Percentiles rank a stretch among this genome's conserved stretches.
Evolutionary conservation across 1,140 invertebrate species (phyloP).

Genomic region (Drosophila albomicans): DNA sequence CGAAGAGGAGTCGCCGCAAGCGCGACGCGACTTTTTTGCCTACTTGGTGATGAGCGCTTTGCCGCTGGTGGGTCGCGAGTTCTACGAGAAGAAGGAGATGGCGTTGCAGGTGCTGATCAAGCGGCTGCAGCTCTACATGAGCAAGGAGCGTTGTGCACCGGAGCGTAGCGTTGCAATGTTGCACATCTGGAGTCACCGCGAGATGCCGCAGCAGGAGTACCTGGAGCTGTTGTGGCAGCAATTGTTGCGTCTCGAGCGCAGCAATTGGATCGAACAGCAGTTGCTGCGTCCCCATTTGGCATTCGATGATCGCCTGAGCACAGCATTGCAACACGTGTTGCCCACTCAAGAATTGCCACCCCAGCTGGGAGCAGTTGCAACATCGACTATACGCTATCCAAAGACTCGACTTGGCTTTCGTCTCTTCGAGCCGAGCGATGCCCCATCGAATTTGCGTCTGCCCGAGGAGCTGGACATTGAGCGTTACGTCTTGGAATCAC

Average conservation of each 20-base stretch:
- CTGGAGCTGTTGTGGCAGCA: conserved; percentile 98
- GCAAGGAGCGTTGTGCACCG: conserved; percentile 92
- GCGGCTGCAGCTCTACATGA: conserved; percentile 96
- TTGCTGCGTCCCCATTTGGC: conserved; percentile 96
- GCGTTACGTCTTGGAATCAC: conserved; percentile 98
- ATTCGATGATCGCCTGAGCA: conserved; percentile 96
- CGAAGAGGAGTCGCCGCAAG: conserved; percentile 95
- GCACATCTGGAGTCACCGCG: conserved; percentile 87
- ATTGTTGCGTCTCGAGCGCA: conserved; percentile 93
- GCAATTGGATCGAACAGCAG: conserved; percentile 98
- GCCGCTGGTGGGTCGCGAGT: conserved; percentile 97
- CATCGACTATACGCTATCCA: conserved; percentile 90
- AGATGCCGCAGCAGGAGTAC: conserved; percentile 97
- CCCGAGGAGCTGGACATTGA: conserved; percentile 98
- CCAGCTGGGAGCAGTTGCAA: conserved; percentile 87
- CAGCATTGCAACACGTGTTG: conserved; percentile 97
- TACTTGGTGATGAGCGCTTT: conserved; percentile 96
- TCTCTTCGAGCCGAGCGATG: conserved; percentile 98
- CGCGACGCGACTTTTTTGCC: conserved; percentile 96
- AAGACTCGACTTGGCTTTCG: conserved; percentile 94
- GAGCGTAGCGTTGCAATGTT: conserved; percentile 95
- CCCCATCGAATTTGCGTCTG: conserved; percentile 87
- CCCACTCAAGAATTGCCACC: conserved; percentile 93
- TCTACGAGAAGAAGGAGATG: conserved; percentile 97
- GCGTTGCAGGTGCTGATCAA: conserved; percentile 95